Evolutionary conservation across 1,140 invertebrate genomes (phyloP), one percentile per base, ranked within the genome.

Genomic region (Hestina assimilis): DNA sequence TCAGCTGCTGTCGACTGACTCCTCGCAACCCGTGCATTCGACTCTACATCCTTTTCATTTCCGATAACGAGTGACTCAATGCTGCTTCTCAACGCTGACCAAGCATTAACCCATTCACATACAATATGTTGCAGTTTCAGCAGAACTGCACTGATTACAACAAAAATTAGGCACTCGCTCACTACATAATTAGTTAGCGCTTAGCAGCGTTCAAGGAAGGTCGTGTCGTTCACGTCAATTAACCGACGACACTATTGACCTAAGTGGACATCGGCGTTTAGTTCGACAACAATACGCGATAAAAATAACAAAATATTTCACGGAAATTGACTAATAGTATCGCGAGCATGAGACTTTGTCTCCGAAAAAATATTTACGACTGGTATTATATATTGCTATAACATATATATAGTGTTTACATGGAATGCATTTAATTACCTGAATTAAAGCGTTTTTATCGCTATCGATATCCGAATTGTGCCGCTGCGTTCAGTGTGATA

Each of bases 41-140:
- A 73, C 59, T 77, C 56, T 51, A 75, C 79, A 79, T 84, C 79
- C 81, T 79, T 50, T 74, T 70, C 63, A 64, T 61, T 79, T 71
- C 75, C 75, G 83, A 86, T 83, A 86, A 83, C 57, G 75, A 41
- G 61, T 86, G 80, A 86, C 58, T 86, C 83, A 86, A 59, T 59
- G 45, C 35, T 7, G 19, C 33, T 38, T 50, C 48, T 21, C 48
- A 21, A 28, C 35, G 50, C 57, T 52, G 65, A 57, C 35, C 48
- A 48, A 55, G 57, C 61, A 60, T 12, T 59, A 58, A 66, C 71
- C 71, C 70, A 64, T 71, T 64, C 58, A 58, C 54, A 56, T 57
- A 58, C 45, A 47, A 33, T 47, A 28, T 19, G 33, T 38, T 57
- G 66, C 50, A 14, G 45, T 46, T 28, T 76, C 72, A 82, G 72